Conservation (phyloP, 2,113 vertebrate genomes). For the Melanostigma gelatinosum region DNA sequence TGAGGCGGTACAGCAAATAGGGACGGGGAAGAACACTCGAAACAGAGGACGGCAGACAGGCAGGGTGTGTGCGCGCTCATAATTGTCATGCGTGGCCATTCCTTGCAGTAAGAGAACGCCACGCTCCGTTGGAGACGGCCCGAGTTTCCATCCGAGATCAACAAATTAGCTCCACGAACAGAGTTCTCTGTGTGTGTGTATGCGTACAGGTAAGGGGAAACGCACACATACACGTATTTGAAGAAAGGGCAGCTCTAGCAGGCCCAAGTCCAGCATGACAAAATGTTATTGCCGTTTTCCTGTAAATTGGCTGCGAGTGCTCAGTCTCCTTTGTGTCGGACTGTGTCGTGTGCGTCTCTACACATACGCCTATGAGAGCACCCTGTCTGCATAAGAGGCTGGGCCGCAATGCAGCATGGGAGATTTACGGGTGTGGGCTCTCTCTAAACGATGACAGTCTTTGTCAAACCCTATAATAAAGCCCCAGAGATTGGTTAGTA, state of each 20-base stretch:
- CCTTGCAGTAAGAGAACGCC: constrained; percentile 87
- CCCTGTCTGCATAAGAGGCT: constrained; percentile 91
- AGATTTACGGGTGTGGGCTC: constrained; percentile 91
- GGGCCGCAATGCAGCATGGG: constrained; percentile 89
- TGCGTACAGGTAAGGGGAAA: constrained; percentile 81
- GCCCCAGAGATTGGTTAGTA: constrained; percentile 79
- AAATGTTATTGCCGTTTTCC: constrained; percentile 95
- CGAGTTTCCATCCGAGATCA: constrained; percentile 96
- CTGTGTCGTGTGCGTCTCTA: constrained; percentile 30
- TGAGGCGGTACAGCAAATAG: constrained; percentile 46
- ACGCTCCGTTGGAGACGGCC: constrained; percentile 95
- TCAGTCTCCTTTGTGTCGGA: constrained; percentile 62
- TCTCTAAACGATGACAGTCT: constrained; percentile 93
- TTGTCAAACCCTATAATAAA: constrained; percentile 95
- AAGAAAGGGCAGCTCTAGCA: constrained; percentile 95
- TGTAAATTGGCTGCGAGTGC: constrained; percentile 95
- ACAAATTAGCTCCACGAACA: constrained; percentile 81
- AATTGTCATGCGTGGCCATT: constrained; percentile 95
- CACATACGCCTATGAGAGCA: constrained; percentile 29
- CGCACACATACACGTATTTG: constrained; percentile 59
- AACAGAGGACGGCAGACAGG: constrained; percentile 18
- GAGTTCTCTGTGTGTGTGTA: constrained; percentile 23
- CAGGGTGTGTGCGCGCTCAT: constrained; percentile 69
- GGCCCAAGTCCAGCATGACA: constrained; percentile 95
- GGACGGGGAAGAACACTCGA: constrained; percentile 18